These are phyloP conservation scores for Brachycybe producta DNA, from an alignment of 2,888 invertebrate genomes.

Conservation along the genomic window DNA sequence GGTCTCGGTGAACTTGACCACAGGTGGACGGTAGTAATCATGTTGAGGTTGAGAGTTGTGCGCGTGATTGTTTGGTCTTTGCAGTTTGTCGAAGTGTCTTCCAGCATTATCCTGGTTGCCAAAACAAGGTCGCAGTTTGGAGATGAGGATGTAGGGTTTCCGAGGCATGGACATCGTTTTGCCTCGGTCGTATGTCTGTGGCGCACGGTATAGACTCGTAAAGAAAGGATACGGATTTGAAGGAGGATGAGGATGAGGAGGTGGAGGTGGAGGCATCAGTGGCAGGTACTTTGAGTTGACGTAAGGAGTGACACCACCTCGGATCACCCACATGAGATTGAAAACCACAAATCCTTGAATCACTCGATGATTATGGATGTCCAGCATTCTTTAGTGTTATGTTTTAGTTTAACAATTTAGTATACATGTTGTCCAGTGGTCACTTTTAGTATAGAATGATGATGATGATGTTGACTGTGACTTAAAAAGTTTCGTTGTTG, in stretches of 20 bases:
- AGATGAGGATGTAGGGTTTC: conserved; percentile 3
- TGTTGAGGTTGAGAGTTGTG: neutral
- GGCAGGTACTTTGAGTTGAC: conserved; percentile 4
- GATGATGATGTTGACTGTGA: too few relatives aligned
- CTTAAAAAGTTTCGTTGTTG: too few relatives aligned
- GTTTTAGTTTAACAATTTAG: too few relatives aligned
- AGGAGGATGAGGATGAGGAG: too few relatives aligned
- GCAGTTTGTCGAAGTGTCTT: conserved; percentile 3
- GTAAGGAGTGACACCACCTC: neutral
- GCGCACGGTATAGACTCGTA: conserved; percentile 6
- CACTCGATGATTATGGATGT: too few relatives aligned
- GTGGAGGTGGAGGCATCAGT: too few relatives aligned
- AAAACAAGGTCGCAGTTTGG: conserved; percentile 3
- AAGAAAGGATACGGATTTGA: too few relatives aligned
- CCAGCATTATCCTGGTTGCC: neutral
- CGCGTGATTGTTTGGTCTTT: neutral
- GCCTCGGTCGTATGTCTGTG: conserved; percentile 6
- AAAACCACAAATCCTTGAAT: too few relatives aligned
- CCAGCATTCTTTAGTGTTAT: too few relatives aligned
- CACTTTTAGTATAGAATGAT: too few relatives aligned
- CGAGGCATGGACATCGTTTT: neutral
- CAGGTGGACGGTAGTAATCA: neutral
- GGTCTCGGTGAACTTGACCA: neutral
- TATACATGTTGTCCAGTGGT: too few relatives aligned
- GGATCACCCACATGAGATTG: too few relatives aligned